Percentiles rank a stretch among this genome's conserved stretches.
Evolutionary conservation across 2,113 vertebrate species (phyloP).

Genomic region (Platichthys stellatus): DNA sequence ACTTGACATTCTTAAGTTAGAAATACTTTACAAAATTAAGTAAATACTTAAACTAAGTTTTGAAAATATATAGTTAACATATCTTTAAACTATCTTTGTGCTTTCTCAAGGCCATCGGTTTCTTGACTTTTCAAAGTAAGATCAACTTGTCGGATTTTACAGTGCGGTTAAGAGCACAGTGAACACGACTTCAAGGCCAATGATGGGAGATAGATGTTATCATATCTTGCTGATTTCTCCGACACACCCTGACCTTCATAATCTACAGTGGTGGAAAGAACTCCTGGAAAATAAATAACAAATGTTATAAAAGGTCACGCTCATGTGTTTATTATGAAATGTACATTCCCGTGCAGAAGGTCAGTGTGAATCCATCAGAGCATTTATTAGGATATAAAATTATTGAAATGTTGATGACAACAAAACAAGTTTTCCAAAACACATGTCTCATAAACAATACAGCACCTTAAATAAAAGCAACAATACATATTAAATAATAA

Average conservation of each 20-base stretch:
- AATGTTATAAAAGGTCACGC: background rate
- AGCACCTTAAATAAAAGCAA: conserved; percentile 14
- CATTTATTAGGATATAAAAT: conserved; percentile 13
- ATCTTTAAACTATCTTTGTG: too few species aligned
- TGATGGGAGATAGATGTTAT: conserved; percentile 30
- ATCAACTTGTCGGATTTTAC: background rate
- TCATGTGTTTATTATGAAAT: conserved; percentile 42
- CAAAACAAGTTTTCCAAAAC: conserved; percentile 7
- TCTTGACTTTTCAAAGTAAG: background rate
- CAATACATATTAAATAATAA: conserved; percentile 9
- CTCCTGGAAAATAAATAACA: conserved; percentile 10
- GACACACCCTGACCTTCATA: conserved; percentile 31
- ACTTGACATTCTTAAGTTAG: too few species aligned
- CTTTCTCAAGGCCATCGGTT: background rate
- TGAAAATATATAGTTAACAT: too few species aligned
- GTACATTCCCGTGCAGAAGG: conserved; percentile 32
- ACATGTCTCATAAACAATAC: conserved; percentile 10
- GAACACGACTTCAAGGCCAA: conserved; percentile 40
- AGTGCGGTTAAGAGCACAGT: conserved; percentile 37
- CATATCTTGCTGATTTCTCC: conserved; percentile 25
- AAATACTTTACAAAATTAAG: too few species aligned
- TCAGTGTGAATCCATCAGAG: background rate
- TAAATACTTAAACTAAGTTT: too few species aligned
- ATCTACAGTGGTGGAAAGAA: conserved; percentile 2
- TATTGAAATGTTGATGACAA: conserved; percentile 54